Evolutionary conservation across 37 sponge, comb jelly and placozoan species (phyloP), one percentile per base, ranked within the genome.

Genomic region (Cliona cf. orientalis): DNA sequence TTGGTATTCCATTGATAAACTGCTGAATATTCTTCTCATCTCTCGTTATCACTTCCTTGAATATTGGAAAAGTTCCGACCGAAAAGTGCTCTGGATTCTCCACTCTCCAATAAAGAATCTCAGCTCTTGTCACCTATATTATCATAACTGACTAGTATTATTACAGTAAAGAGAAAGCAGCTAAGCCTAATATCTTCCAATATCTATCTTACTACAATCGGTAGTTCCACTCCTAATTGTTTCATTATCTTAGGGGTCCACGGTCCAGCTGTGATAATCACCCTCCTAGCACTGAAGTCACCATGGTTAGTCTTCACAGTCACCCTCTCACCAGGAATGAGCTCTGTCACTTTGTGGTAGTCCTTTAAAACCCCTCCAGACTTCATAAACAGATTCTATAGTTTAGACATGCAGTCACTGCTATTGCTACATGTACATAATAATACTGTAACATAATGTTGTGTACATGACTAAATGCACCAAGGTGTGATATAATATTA

Each of bases 231-330:
- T 42, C 86, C 89, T 60, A 85, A 55, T 36, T 38, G 32, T 29
- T 70, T 67, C 23, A 90, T 2, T 28, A 95, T 36, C 0, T 42
- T 75, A 28, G 88, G 69, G 29, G 86, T 44, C 95, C 95, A 95
- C 23, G 95, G 31, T 42, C 92, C 92, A 34, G 92, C 90, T 32
- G 92, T 79, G 36, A 95, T 80, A 21, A 95, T 82, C 40, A 95
- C 41, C n/a, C 81, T 53, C 42, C 62, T 84, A 21, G 91, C 53
- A 1, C 7, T 67, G 79, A 90, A 87, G 2, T 33, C 38, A 17
- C 86, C 86, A n/a, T 72, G 90, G 44, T 29, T 36, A 19, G 89
- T 91, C 21, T 39, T 39, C 53, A 95, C 62, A 6, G 70, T 87
- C 26, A 91, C 80, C 39, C 42, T 33, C 7, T 42, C 43, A 49